Base-by-base conservation (phyloP, 1,140 invertebrate species). In the Drosophila sechellia region DNA sequence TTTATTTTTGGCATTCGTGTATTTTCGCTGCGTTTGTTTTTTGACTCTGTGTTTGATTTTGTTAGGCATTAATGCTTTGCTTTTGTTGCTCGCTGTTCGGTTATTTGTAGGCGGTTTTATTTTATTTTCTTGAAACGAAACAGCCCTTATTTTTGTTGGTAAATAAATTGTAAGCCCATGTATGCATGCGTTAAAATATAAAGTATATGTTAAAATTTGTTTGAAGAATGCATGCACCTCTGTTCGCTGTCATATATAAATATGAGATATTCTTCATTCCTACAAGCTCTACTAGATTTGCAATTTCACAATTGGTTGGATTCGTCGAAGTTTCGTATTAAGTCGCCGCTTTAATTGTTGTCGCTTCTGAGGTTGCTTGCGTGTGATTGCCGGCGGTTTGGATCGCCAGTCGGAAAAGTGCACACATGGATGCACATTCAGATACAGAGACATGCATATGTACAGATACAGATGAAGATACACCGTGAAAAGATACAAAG, bases 331-430 rank as follows among this genome's bases (percentile, higher is more conserved):
- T 27, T 52, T 49, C 52, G 46, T 15, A 49, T 40, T 12, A 58
- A 27, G 34, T 57, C 31, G 22, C 37, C 27, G 61, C 63, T 34
- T 40, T 39, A 42, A 50, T 66, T 66, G 63, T 31, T 49, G 22
- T 25, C 59, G 73, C 45, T 50, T 20, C 15, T 56, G 54, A 40
- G 56, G 56, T 46, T 50, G 45, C 35, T 74, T 20, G 40, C 76
- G 49, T 83, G 64, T 85, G 81, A 80, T 83, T 83, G 76, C 69
- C 70, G 81, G 70, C 55, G 70, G 76, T 58, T 64, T 46, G 72
- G 60, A 63, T 59, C 42, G 61, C 40, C 68, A 60, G 77, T 64
- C 77, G 71, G 72, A 72, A 63, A 83, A 63, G 64, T 69, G 54
- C 61, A 71, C 8, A 49, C 6, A 42, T 46, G 50, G 15, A 55